These are phyloP conservation scores for Burhinus oedicnemus DNA, from an alignment of 2,113 vertebrate genomes.

Conservation along the genomic window DNA sequence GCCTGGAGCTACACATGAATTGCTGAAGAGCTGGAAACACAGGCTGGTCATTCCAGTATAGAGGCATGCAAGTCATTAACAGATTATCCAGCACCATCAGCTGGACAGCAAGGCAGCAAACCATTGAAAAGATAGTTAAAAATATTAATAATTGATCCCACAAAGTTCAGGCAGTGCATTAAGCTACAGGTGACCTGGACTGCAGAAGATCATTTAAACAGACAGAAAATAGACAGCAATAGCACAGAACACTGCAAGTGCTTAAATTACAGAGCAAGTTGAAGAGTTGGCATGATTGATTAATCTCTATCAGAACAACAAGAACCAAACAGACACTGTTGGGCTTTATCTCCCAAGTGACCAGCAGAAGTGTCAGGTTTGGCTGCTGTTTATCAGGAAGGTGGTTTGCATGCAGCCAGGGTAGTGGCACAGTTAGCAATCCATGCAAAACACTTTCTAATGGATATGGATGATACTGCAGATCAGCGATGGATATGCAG, in stretches of 20 bases:
- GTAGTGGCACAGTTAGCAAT: background rate
- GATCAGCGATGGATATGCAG: background rate
- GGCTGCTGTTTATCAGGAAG: background rate
- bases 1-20: background rate
- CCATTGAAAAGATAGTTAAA: background rate
- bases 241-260: background rate
- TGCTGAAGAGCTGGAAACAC: background rate
- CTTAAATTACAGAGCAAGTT: background rate
- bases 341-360: background rate
- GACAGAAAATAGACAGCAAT: background rate
- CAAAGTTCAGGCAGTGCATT: background rate
- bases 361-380: background rate
- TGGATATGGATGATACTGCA: background rate
- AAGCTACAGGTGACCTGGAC: background rate
- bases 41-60: background rate
- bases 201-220: background rate
- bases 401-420: background rate
- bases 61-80: background rate
- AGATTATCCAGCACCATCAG: background rate
- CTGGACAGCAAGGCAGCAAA: background rate
- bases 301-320: background rate
- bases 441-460: background rate
- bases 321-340: background rate
- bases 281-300: background rate
- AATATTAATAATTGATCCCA: background rate